Conservation (phyloP, 2,888 invertebrate species). For the Acronicta aceris region DNA sequence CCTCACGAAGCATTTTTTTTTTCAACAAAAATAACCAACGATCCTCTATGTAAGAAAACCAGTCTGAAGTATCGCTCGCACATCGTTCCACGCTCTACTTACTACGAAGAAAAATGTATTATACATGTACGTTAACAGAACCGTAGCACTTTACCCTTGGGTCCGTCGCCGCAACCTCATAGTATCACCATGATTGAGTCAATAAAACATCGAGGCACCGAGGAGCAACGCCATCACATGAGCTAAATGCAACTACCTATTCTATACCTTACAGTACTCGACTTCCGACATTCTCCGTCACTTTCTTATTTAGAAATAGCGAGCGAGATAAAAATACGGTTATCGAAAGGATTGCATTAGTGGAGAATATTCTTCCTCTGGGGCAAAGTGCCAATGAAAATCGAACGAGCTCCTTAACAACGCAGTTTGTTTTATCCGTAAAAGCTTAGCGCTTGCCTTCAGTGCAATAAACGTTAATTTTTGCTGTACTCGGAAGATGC, state of each 20-base stretch:
- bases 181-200: slow-evolving; percentile 70
- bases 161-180: slow-evolving; percentile 55
- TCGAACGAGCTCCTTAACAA: slow-evolving; percentile 61
- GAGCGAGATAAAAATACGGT: slow-evolving; percentile 38
- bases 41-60: slow-evolving; percentile 31
- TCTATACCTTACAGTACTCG: slow-evolving; percentile 26
- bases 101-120: slow-evolving; percentile 45
- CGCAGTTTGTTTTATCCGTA: slow-evolving; percentile 64
- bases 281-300: slow-evolving; percentile 25
- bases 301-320: slow-evolving; percentile 14
- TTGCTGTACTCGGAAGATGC: slow-evolving; percentile 53
- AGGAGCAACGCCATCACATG: slow-evolving; percentile 57
- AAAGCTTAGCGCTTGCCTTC: slow-evolving; percentile 67
- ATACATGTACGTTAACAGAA: slow-evolving; percentile 43
- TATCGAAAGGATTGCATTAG: slow-evolving; percentile 46
- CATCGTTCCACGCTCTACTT: slow-evolving; percentile 49
- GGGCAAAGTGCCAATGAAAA: slow-evolving; percentile 64
- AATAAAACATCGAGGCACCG: slow-evolving; percentile 68
- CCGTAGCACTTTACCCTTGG: slow-evolving; percentile 60
- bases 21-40: slow-evolving; percentile 24
- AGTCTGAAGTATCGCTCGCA: slow-evolving; percentile 38
- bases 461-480: slow-evolving; percentile 68
- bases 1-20: slow-evolving; percentile 21
- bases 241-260: slow-evolving; percentile 50
- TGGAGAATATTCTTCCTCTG: slow-evolving; percentile 42